phyloP scores from a whole-genome alignment of 2,797 vertebrate species.

The Sternotherus odoratus region DNA sequence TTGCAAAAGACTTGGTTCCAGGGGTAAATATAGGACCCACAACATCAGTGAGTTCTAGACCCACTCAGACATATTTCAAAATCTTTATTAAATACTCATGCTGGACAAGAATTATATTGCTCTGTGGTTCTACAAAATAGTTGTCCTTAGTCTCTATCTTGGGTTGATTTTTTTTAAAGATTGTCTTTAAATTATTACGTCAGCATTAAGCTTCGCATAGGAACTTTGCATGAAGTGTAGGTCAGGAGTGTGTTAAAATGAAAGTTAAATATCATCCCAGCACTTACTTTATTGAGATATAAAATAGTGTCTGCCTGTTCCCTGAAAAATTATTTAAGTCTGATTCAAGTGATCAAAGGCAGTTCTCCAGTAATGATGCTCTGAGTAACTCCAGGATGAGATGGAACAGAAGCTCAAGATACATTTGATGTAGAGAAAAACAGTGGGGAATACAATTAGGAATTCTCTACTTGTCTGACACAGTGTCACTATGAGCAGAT shows the following conservation, averaged over 20 bases:
- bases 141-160: neutral
- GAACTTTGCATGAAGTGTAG: conserved; percentile 26
- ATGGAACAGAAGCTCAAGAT: neutral
- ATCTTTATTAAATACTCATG: neutral
- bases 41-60: neutral
- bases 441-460: conserved; percentile 20
- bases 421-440: conserved; percentile 4
- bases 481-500: neutral
- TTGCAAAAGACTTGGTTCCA: neutral
- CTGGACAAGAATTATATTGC: neutral
- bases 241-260: conserved; percentile 62
- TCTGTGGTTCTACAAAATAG: neutral
- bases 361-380: conserved; percentile 24
- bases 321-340: conserved; percentile 39
- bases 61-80: neutral
- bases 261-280: conserved; percentile 70
- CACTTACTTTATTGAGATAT: conserved; percentile 64
- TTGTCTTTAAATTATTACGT: conserved; percentile 53
- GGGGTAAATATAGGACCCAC: neutral
- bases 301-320: conserved; percentile 64
- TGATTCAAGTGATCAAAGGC: conserved; percentile 51
- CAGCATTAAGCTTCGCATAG: conserved; percentile 37
- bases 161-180: neutral
- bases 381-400: conserved; percentile 24
- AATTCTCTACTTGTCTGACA: neutral